phyloP scores from a whole-genome alignment of 2,888 invertebrate species.

The Sialis lutaria region DNA sequence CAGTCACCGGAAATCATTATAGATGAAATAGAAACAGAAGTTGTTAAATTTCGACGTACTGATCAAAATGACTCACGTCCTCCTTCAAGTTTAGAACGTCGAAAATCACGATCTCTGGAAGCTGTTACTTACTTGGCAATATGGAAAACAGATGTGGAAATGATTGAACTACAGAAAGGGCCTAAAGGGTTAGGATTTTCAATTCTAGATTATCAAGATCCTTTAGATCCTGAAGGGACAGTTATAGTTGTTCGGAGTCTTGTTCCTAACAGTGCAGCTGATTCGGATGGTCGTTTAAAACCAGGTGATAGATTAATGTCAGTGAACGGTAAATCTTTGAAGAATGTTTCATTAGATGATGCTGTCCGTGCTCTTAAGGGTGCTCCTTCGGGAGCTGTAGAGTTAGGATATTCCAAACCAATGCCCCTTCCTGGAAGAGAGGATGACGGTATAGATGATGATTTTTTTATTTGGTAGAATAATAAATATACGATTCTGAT shows the following conservation, averaged over 20 bases:
- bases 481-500: background rate
- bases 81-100: constrained; percentile 32
- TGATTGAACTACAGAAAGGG: constrained; percentile 81
- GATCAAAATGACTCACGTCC: background rate
- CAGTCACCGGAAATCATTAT: background rate
- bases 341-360: constrained; percentile 83
- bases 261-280: constrained; percentile 96
- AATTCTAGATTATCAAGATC: constrained; percentile 95
- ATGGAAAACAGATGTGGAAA: constrained; percentile 90
- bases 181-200: constrained; percentile 96
- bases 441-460: constrained; percentile 1
- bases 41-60: background rate
- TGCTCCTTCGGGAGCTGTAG: constrained; percentile 76
- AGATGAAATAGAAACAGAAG: background rate
- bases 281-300: constrained; percentile 81
- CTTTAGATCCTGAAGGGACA: constrained; percentile 83
- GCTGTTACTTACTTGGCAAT: constrained; percentile 88
- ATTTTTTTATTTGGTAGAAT: constrained; percentile 6
- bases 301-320: constrained; percentile 89
- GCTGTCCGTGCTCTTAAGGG: constrained; percentile 93
- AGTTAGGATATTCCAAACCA: constrained; percentile 82
- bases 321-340: constrained; percentile 80
- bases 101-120: constrained; percentile 81
- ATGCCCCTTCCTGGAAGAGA: constrained; percentile 28
- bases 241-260: constrained; percentile 94